A percentile compares a stretch with the other conserved stretches of the same genome.
Evolutionary conservation across 1,140 invertebrate species (phyloP).

Genomic region (Pseudomyrmex gracilis): DNA sequence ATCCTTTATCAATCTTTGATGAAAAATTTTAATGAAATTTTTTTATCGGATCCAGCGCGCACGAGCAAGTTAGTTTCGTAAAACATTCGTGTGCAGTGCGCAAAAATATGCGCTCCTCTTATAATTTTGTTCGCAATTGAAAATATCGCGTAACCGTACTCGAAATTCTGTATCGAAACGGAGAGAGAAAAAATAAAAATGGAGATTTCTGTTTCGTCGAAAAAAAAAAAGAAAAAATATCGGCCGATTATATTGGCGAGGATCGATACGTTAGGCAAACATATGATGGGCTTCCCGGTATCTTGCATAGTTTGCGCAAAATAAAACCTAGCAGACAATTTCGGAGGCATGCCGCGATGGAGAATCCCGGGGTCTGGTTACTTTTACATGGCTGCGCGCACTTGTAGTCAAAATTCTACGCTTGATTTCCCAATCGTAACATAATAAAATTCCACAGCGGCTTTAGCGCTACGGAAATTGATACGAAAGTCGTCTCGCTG

Average conservation of each 20-base stretch:
- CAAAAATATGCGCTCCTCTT: not conserved
- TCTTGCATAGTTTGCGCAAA: slow-evolving; percentile 44
- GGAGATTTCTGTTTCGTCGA: not conserved
- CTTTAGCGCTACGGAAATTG: slow-evolving; percentile 51
- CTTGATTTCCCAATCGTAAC: slow-evolving; percentile 16
- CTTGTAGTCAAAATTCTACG: not conserved
- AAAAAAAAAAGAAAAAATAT: slow-evolving; percentile 9
- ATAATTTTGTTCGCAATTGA: not conserved
- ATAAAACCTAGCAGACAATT: slow-evolving; percentile 28
- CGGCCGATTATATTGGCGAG: slow-evolving; percentile 10
- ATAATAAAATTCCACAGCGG: slow-evolving; percentile 61
- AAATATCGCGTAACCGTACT: slow-evolving; percentile 1
- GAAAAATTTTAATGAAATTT: not conserved
- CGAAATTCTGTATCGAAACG: not conserved
- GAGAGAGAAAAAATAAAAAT: not conserved
- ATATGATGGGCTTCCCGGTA: slow-evolving; percentile 43
- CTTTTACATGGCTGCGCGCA: not conserved
- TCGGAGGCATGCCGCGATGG: not conserved
- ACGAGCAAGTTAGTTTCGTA: no score
- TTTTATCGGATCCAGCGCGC: not conserved
- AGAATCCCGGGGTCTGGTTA: not conserved
- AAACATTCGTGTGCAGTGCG: not conserved
- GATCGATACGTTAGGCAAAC: slow-evolving; percentile 35
- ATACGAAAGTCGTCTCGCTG: slow-evolving; percentile 22
- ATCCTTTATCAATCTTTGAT: not conserved